Percentiles rank a stretch among this genome's conserved stretches.
Conservation (phyloP, 2,113 vertebrate genomes). For the Nicator chloris region DNA sequence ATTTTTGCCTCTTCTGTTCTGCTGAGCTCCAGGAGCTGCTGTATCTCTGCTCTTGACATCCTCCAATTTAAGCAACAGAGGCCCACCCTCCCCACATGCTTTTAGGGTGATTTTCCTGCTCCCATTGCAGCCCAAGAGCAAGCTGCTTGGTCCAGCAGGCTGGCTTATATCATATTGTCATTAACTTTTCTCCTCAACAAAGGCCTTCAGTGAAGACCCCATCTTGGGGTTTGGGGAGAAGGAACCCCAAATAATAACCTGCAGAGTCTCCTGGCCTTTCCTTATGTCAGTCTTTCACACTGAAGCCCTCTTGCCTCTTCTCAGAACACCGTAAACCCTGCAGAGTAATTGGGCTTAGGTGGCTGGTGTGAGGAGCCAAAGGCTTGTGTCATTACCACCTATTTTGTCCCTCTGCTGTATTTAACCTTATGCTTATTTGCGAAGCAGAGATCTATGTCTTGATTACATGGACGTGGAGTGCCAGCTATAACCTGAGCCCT, state of each 20-base stretch:
- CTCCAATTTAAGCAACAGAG: neutral
- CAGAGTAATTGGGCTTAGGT: accelerated
- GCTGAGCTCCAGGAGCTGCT: neutral
- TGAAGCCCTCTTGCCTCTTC: neutral
- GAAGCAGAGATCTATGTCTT: neutral
- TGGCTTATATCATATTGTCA: neutral
- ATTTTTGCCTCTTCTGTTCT: neutral
- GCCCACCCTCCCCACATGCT: neutral
- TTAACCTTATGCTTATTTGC: neutral
- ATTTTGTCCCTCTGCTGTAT: neutral
- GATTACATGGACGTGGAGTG: neutral
- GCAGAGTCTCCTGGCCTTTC: neutral
- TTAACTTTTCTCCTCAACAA: neutral
- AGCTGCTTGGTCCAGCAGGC: neutral
- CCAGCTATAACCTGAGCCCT: neutral
- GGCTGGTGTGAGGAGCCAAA: neutral
- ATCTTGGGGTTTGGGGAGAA: neutral
- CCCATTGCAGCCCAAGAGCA: neutral
- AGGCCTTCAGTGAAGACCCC: neutral
- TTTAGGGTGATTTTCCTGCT: neutral
- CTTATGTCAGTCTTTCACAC: neutral
- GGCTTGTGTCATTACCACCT: neutral
- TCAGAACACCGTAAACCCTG: neutral
- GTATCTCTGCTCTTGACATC: neutral
- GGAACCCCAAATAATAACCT: neutral